phyloP scores from a whole-genome alignment of 2,888 invertebrate genomes.

The Dromius quadrimaculatus region DNA sequence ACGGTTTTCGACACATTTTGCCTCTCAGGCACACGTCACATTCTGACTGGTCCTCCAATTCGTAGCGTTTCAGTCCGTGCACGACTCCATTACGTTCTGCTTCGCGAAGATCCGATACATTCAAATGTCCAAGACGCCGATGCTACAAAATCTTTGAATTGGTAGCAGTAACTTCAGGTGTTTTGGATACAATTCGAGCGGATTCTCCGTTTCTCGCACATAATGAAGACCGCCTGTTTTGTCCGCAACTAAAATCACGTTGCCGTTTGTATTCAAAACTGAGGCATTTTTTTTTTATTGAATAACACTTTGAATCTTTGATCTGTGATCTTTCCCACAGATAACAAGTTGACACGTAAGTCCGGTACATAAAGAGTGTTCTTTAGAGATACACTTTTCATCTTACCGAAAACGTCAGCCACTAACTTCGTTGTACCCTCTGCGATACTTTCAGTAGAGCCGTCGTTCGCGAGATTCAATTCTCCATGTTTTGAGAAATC shows the following conservation, averaged over 20 bases:
- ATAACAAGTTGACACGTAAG: constrained; percentile 5
- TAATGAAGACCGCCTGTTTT: neutral
- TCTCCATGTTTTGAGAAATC: constrained; percentile 6
- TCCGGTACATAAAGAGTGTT: constrained; percentile 20
- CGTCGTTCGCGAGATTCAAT: constrained; percentile 22
- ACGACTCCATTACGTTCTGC: neutral
- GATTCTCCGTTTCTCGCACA: constrained; percentile 7
- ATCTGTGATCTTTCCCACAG: constrained; percentile 35
- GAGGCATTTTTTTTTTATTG: constrained; percentile 1
- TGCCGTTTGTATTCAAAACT: no score
- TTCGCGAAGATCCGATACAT: neutral
- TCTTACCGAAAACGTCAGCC: neutral
- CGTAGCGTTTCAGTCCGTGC: neutral
- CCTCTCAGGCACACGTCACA: neutral
- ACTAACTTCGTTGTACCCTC: neutral
- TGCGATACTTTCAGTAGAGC: constrained; percentile 12
- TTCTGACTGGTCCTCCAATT: neutral
- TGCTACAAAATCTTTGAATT: neutral
- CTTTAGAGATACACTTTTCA: neutral
- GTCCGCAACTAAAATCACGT: neutral
- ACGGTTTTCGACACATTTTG: no score
- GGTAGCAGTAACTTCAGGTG: neutral
- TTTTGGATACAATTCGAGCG: neutral
- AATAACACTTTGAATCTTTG: neutral
- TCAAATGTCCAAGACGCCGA: constrained; percentile 6